Conservation (phyloP, 2,113 vertebrate species). For the Casuarius casuarius region DNA sequence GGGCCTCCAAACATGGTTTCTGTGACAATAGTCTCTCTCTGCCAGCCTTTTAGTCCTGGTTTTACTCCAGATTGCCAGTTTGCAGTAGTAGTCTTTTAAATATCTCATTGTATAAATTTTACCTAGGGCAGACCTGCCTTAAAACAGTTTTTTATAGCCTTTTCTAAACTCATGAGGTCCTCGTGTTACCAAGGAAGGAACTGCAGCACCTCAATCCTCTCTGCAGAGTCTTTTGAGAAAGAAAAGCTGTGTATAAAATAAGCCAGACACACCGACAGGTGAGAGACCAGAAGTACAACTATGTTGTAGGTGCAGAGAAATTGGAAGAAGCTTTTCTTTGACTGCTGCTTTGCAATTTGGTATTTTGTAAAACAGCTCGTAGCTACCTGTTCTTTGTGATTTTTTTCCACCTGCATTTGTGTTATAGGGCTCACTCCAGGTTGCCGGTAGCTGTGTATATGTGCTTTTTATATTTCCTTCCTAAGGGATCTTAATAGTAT, state of each 20-base stretch:
- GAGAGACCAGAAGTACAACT: accelerated
- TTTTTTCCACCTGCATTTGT: background rate
- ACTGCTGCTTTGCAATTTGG: background rate
- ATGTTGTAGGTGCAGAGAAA: accelerated
- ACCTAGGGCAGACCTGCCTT: background rate
- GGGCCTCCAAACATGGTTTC: background rate
- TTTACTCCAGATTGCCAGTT: background rate
- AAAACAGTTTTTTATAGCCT: background rate
- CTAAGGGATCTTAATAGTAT: background rate
- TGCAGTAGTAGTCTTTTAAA: background rate
- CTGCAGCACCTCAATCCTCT: background rate
- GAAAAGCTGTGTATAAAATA: background rate
- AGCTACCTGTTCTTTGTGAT: background rate
- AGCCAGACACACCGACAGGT: background rate
- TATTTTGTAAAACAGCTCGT: background rate
- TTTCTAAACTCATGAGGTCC: background rate
- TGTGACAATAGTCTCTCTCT: background rate
- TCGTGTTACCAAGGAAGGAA: background rate
- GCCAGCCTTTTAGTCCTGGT: background rate
- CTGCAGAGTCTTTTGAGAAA: background rate
- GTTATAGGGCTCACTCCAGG: background rate
- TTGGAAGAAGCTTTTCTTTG: background rate
- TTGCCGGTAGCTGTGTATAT: background rate
- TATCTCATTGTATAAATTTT: background rate
- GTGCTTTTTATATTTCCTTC: background rate